A percentile compares a stretch with the other conserved stretches of the same genome.
phyloP scores from a whole-genome alignment of 2,113 vertebrate genomes.

The Greenwoodochromis staneri region DNA sequence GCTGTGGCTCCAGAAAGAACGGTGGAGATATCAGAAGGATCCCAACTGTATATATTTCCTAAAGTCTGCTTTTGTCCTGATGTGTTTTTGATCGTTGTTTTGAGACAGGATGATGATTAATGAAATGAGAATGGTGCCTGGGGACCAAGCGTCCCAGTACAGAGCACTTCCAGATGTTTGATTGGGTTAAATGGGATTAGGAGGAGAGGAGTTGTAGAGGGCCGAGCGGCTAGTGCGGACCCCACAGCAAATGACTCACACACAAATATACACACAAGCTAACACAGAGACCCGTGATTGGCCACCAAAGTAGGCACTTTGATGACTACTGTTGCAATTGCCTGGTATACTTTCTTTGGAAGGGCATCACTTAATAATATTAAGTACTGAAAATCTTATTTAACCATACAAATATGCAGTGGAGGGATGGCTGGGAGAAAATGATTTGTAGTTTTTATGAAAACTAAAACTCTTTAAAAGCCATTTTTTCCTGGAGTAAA shows the following conservation, averaged over 20 bases:
- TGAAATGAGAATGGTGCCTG: slow-evolving; percentile 42
- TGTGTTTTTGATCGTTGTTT: slow-evolving; percentile 46
- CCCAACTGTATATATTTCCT: slow-evolving; percentile 14
- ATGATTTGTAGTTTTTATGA: background rate
- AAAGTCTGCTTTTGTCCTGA: slow-evolving; percentile 42
- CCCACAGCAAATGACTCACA: slow-evolving; percentile 20
- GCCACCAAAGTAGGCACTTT: slow-evolving; percentile 31
- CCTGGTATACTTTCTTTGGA: background rate
- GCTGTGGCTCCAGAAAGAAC: background rate
- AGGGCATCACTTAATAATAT: background rate
- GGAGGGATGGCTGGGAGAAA: background rate
- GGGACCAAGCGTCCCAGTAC: background rate
- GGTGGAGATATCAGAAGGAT: slow-evolving; percentile 38
- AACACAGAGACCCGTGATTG: background rate
- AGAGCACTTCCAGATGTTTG: slow-evolving; percentile 69
- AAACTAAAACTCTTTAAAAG: background rate
- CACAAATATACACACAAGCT: background rate
- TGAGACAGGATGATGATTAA: slow-evolving; percentile 50
- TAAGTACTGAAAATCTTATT: background rate
- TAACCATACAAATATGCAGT: background rate
- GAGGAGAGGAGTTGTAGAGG: background rate
- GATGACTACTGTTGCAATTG: background rate
- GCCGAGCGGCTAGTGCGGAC: slow-evolving; percentile 5
- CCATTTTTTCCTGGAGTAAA: background rate
- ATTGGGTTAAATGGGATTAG: slow-evolving; percentile 51